These are phyloP conservation scores for Deilephila elpenor DNA, from an alignment of 2,888 invertebrate species.

Conservation along the genomic window DNA sequence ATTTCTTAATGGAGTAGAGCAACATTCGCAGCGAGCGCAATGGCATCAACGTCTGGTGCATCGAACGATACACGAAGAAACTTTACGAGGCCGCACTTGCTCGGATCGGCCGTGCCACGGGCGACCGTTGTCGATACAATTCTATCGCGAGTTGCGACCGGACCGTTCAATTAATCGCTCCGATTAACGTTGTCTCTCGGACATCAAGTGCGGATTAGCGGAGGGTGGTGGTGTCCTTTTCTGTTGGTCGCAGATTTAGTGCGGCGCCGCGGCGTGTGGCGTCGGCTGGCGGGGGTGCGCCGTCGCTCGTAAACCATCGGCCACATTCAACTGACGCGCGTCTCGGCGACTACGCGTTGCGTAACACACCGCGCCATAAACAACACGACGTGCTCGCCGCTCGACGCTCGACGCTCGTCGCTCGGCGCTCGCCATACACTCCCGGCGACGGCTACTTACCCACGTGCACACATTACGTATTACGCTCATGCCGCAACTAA, in stretches of 20 bases:
- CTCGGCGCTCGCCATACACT: slow-evolving; percentile 39
- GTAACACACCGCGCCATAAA: slow-evolving; percentile 81
- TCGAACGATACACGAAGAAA: slow-evolving; percentile 85
- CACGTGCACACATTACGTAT: slow-evolving; percentile 82
- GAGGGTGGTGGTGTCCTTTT: slow-evolving; percentile 81
- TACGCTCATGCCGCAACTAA: slow-evolving; percentile 79
- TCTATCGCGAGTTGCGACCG: slow-evolving; percentile 74
- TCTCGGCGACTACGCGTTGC: slow-evolving; percentile 84
- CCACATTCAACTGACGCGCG: slow-evolving; percentile 84
- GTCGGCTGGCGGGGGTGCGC: slow-evolving; percentile 76
- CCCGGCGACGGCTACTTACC: slow-evolving; percentile 66
- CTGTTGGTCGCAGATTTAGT: slow-evolving; percentile 83
- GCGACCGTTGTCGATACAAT: slow-evolving; percentile 76
- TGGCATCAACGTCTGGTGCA: slow-evolving; percentile 83
- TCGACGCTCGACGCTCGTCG: slow-evolving; percentile 14
- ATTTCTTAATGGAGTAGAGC: slow-evolving; percentile 63
- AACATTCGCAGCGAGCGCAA: slow-evolving; percentile 58
- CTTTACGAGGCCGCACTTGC: slow-evolving; percentile 83
- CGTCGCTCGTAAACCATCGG: slow-evolving; percentile 84
- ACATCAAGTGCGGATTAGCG: slow-evolving; percentile 80
- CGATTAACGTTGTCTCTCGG: slow-evolving; percentile 79
- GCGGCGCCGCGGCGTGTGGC: slow-evolving; percentile 83
- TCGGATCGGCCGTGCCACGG: slow-evolving; percentile 74
- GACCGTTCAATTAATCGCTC: slow-evolving; percentile 79
- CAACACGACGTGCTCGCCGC: slow-evolving; percentile 76